Evolutionary conservation across 2,113 vertebrate genomes (phyloP).

Genomic region (Acrocephalus arundinaceus): DNA sequence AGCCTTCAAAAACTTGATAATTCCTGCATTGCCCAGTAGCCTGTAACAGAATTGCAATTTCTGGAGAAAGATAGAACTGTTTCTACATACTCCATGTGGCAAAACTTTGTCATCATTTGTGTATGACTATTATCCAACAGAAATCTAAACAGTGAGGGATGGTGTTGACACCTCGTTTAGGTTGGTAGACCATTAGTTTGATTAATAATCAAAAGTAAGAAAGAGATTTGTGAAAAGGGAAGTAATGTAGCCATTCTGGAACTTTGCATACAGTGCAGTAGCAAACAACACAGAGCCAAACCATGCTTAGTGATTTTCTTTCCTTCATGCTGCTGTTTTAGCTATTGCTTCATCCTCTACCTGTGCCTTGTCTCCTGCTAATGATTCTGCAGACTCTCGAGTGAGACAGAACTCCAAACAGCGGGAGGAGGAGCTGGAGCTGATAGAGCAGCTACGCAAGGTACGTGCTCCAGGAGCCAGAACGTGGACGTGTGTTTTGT

Average conservation of each 20-base stretch:
- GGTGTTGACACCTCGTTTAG: background rate
- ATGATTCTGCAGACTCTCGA: conserved; percentile 57
- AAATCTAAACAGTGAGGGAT: background rate
- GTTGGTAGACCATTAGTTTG: background rate
- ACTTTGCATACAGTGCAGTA: background rate
- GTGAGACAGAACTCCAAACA: conserved; percentile 68
- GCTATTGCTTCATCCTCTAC: conserved; percentile 58
- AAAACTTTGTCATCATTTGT: background rate
- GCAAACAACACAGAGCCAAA: background rate
- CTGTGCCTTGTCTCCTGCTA: conserved; percentile 42
- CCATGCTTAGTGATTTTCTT: background rate
- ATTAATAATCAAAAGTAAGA: background rate
- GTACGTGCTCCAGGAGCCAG: conserved; percentile 61
- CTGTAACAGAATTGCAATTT: background rate
- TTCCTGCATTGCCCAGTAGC: background rate
- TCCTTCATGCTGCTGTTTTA: conserved; percentile 21
- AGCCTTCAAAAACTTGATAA: background rate
- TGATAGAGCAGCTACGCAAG: conserved; percentile 91
- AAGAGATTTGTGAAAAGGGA: background rate
- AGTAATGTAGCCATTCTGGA: background rate
- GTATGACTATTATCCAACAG: background rate
- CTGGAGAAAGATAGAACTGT: background rate
- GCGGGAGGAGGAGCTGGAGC: conserved; percentile 75
- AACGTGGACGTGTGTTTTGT: fast-evolving
- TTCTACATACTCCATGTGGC: background rate